Conservation (phyloP, 37 sponge, comb jelly and placozoan species). For the Halisarca cf. caerulea region DNA sequence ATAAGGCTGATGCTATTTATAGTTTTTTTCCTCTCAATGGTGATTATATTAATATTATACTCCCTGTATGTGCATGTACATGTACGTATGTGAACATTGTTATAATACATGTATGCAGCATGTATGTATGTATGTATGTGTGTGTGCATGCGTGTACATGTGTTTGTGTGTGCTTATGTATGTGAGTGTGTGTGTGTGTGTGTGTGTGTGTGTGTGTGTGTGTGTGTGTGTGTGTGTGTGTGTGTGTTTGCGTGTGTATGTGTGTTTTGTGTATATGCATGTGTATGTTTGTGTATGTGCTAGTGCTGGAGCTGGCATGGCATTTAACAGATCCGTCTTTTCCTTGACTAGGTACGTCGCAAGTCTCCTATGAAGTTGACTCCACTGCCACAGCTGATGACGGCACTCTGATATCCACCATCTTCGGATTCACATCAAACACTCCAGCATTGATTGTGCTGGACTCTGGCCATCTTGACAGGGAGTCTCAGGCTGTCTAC, state of each 20-base stretch:
- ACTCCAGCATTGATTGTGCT: conserved; percentile 8
- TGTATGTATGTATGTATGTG: too few relatives aligned
- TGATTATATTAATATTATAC: too few relatives aligned
- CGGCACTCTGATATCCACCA: too few relatives aligned
- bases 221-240: neutral
- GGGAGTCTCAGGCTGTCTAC: neutral
- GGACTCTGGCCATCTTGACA: neutral
- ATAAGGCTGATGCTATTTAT: conserved; percentile 9
- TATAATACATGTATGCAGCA: too few relatives aligned
- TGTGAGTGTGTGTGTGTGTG: too few relatives aligned
- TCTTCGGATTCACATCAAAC: conserved; percentile 20
- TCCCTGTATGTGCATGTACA: too few relatives aligned
- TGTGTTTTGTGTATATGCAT: neutral
- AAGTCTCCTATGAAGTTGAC: neutral
- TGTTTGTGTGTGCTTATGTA: too few relatives aligned
- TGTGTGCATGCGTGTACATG: too few relatives aligned
- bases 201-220: too few relatives aligned
- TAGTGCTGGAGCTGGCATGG: neutral
- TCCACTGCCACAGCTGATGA: neutral
- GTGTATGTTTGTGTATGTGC: neutral
- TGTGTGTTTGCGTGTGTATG: neutral
- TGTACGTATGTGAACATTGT: too few relatives aligned
- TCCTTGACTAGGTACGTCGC: neutral
- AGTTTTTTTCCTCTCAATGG: neutral
- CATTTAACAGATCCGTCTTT: neutral